Percentiles rank a stretch among this genome's conserved stretches.
Conservation (phyloP, 2,888 invertebrate genomes). For the Dendrolimus pini region DNA sequence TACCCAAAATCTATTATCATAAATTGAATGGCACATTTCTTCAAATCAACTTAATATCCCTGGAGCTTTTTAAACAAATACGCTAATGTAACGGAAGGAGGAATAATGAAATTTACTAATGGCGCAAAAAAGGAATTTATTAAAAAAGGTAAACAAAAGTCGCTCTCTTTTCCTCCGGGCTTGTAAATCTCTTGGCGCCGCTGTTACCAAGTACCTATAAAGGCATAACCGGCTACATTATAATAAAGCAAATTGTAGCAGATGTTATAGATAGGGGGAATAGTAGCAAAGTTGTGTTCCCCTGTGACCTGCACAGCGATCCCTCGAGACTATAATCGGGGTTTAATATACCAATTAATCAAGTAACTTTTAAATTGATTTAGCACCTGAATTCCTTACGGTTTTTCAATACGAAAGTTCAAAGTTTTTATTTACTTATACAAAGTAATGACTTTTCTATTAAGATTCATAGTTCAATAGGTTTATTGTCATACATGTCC, state of each 20-base stretch:
- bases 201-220: conserved; percentile 52
- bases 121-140: conserved; percentile 18
- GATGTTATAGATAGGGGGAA: conserved; percentile 25
- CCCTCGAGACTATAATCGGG: no score
- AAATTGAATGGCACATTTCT: no score
- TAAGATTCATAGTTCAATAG: no score
- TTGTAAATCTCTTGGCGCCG: conserved; percentile 46
- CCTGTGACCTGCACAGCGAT: not conserved
- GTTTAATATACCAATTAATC: not conserved
- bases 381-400: no score
- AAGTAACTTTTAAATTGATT: no score
- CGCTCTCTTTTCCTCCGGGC: conserved; percentile 31
- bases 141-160: conserved; percentile 29
- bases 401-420: no score
- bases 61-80: not conserved
- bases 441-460: no score
- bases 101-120: conserved; percentile 2
- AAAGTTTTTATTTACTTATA: no score
- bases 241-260: conserved; percentile 32
- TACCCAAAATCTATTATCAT: no score
- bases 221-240: conserved; percentile 49
- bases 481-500: no score
- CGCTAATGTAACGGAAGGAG: not conserved
- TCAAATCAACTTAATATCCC: not conserved
- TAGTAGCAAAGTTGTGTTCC: conserved; percentile 7